Evolutionary conservation across 2,888 invertebrate species (phyloP), one percentile per base, ranked within the genome.

Genomic region (Cephonodes hylas): DNA sequence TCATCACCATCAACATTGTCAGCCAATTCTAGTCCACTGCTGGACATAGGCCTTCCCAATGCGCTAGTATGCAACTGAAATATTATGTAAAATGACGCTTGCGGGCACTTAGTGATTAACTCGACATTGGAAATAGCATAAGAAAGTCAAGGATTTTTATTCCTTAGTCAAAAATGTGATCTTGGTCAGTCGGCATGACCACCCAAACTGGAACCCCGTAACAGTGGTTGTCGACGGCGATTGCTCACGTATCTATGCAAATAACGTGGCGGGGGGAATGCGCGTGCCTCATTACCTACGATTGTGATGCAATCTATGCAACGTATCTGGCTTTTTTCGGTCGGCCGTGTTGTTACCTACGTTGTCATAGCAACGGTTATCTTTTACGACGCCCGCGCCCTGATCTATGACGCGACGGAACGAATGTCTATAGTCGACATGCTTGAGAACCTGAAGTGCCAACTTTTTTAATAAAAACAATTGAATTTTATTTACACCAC

Each of bases 251-350:
- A 90, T 91, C 91, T 91, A 91, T 91, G 91, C 83, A 82, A 91
- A 91, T 89, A 27, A 13, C 27, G 23, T 18, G 57, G 34, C 15
- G 34, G 44, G 38, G 58, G 34, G 45, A 61, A 57, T 74, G 74
- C 69, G 84, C 85, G 79, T 83, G 79, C 73, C 83, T 86, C 85
- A 89, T 89, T 89, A 89, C 79, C 76, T 77, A 85, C 86, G 79
- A 79, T 92, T 91, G 83, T 77, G 86, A 90, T 91, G 90, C 89
- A 92, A 91, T 91, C 91, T 91, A 90, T 89, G 89, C 89, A 83
- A 71, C 84, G 80, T 81, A 91, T 92, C 91, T 80, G 76, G 79
- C 83, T 89, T 88, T 87, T 90, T 91, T 89, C 77, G 83, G 83
- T 77, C 77, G 74, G 71, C 70, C 70, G 66, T 91, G 91, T 91